phyloP scores from a whole-genome alignment of 2,113 vertebrate species.

The Cyanoderma ruficeps region DNA sequence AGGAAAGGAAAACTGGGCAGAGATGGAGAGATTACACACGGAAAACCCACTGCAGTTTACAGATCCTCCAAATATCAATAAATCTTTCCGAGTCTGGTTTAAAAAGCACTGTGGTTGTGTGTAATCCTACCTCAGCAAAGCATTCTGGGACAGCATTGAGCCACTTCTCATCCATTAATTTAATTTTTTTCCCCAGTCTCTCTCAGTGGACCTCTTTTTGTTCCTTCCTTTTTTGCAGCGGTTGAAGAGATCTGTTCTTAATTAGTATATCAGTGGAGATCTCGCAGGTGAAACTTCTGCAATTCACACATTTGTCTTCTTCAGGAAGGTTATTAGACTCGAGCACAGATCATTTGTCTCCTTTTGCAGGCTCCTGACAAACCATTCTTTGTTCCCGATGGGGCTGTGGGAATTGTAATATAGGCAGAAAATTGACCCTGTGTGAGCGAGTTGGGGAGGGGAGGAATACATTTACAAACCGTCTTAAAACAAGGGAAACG shows the following conservation, averaged over 20 bases:
- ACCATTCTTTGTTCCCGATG: not conserved
- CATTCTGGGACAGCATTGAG: not conserved
- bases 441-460: rapidly evolving
- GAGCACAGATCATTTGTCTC: slow-evolving; percentile 60
- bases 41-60: not conserved
- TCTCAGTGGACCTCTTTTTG: not conserved
- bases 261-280: slow-evolving; percentile 55
- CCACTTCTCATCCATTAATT: not conserved
- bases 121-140: not conserved
- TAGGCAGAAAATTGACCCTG: slow-evolving; percentile 46
- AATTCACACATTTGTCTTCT: slow-evolving; percentile 61
- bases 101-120: not conserved
- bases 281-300: slow-evolving; percentile 61
- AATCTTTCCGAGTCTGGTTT: not conserved
- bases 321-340: slow-evolving; percentile 56
- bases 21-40: not conserved
- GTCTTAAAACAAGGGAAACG: not conserved
- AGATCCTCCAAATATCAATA: not conserved
- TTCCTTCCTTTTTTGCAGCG: not conserved
- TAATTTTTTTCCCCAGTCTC: not conserved
- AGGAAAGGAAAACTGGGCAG: not conserved
- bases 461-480: not conserved
- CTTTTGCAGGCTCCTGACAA: slow-evolving; percentile 39
- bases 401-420: slow-evolving; percentile 29
- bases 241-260: slow-evolving; percentile 28